Conservation (phyloP, 2,888 invertebrate genomes). For the Pollenia griseotomentosa region DNA sequence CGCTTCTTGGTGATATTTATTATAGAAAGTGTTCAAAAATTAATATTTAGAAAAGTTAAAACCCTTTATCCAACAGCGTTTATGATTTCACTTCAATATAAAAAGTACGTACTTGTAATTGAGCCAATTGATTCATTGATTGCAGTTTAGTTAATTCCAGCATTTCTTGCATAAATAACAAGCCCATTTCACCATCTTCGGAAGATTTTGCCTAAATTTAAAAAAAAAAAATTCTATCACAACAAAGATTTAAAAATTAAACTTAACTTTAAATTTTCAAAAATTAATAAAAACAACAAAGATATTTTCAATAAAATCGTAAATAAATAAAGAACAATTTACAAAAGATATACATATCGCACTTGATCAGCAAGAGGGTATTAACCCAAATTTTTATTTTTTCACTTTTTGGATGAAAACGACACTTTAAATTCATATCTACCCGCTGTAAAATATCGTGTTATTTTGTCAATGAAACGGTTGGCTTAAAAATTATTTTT, state of each 20-base stretch:
- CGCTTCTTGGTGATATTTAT: too few relatives aligned
- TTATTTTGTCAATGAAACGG: too few relatives aligned
- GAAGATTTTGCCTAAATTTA: conserved; percentile 90
- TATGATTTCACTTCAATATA: not conserved
- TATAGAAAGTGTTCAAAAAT: too few relatives aligned
- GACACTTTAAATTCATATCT: too few relatives aligned
- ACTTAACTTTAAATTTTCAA: not conserved
- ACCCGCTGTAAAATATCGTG: too few relatives aligned
- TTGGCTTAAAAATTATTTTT: too few relatives aligned
- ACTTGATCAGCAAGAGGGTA: too few relatives aligned
- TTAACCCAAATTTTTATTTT: too few relatives aligned
- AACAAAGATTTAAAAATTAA: conserved; percentile 3
- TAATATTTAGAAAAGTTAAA: too few relatives aligned
- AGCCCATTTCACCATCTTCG: conserved; percentile 95
- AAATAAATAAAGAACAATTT: not conserved
- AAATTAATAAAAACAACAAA: not conserved
- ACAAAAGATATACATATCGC: conserved; percentile 22
- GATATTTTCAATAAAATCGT: not conserved
- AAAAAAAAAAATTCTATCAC: not conserved
- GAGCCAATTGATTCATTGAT: conserved; percentile 82
- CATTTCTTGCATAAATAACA: conserved; percentile 99
- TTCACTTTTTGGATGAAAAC: too few relatives aligned
- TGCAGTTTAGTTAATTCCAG: conserved; percentile 93
- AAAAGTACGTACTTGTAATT: conserved; percentile 80
- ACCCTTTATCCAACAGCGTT: too few relatives aligned